A percentile compares a stretch with the other conserved stretches of the same genome.
Conservation (phyloP, 92 coral and sea anemone genomes). For the Ricordea florida region DNA sequence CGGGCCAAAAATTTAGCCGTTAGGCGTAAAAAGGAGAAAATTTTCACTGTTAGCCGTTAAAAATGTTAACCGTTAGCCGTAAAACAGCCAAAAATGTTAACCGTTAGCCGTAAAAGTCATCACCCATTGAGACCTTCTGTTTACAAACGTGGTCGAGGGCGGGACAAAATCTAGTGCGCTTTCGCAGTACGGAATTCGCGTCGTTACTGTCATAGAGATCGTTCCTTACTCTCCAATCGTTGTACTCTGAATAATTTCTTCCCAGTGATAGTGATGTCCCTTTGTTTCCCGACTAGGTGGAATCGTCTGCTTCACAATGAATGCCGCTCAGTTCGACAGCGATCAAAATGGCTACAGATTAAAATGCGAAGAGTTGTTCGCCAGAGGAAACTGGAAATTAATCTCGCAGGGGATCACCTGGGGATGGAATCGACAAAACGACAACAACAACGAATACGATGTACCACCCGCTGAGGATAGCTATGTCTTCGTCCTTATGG, state of each 20-base stretch:
- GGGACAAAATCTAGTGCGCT: too few relatives aligned
- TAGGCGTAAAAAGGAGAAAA: too few relatives aligned
- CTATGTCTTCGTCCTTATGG: slow-evolving; percentile 28
- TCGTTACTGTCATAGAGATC: too few relatives aligned
- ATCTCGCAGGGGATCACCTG: slow-evolving; percentile 14
- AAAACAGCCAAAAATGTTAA: too few relatives aligned
- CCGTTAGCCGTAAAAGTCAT: too few relatives aligned
- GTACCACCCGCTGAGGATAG: not conserved
- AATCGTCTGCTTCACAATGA: slow-evolving; percentile 38
- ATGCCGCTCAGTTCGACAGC: slow-evolving; percentile 11
- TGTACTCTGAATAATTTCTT: not conserved
- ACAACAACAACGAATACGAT: not conserved
- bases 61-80: too few relatives aligned
- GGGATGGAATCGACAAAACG: not conserved
- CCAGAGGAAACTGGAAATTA: slow-evolving; percentile 23
- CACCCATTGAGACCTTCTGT: too few relatives aligned
- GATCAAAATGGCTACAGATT: slow-evolving; percentile 5
- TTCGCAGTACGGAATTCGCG: too few relatives aligned
- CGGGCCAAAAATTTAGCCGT: too few relatives aligned
- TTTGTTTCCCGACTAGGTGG: slow-evolving; percentile 23
- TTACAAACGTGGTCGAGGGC: too few relatives aligned
- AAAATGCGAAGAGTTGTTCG: slow-evolving; percentile 16
- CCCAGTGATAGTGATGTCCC: not conserved
- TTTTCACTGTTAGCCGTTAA: too few relatives aligned
- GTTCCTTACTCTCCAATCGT: not conserved